These are phyloP conservation scores for Cyprinella venusta DNA, from an alignment of 2,797 vertebrate genomes.

Conservation along the genomic window DNA sequence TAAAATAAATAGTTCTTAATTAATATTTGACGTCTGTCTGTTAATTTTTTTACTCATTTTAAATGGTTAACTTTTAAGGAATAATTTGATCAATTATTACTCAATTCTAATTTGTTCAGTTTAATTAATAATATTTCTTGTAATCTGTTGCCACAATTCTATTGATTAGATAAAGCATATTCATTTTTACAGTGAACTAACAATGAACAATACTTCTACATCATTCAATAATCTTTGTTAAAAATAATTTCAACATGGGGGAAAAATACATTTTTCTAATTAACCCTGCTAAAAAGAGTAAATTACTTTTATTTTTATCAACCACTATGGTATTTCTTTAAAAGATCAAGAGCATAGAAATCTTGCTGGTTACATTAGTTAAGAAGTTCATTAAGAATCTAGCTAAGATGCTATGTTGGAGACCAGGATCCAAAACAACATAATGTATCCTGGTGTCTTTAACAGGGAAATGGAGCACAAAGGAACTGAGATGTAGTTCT, in stretches of 20 bases:
- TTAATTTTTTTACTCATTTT: too few relatives aligned
- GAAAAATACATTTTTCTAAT: not conserved
- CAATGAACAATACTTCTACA: not conserved
- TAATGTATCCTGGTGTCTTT: not conserved
- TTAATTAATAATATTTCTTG: too few relatives aligned
- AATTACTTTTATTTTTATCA: not conserved
- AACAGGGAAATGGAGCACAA: conserved; percentile 37
- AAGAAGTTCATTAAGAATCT: not conserved
- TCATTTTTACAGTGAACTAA: too few relatives aligned
- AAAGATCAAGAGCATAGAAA: not conserved
- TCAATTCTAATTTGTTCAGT: too few relatives aligned
- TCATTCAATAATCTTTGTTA: not conserved
- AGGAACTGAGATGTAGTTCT: not conserved
- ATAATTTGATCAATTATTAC: too few relatives aligned
- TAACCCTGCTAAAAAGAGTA: not conserved
- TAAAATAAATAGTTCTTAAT: too few relatives aligned
- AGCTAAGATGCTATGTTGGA: not conserved
- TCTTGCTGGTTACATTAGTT: not conserved
- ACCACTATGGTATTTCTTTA: not conserved
- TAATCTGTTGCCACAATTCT: too few relatives aligned
- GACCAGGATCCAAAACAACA: not conserved
- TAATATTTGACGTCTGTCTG: too few relatives aligned
- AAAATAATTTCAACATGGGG: not conserved
- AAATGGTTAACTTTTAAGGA: too few relatives aligned
- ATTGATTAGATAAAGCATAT: too few relatives aligned